Percentiles rank a stretch among this genome's conserved stretches.
These are phyloP conservation scores for Mesitornis unicolor DNA, from an alignment of 2,113 vertebrate genomes.

Conservation along the genomic window DNA sequence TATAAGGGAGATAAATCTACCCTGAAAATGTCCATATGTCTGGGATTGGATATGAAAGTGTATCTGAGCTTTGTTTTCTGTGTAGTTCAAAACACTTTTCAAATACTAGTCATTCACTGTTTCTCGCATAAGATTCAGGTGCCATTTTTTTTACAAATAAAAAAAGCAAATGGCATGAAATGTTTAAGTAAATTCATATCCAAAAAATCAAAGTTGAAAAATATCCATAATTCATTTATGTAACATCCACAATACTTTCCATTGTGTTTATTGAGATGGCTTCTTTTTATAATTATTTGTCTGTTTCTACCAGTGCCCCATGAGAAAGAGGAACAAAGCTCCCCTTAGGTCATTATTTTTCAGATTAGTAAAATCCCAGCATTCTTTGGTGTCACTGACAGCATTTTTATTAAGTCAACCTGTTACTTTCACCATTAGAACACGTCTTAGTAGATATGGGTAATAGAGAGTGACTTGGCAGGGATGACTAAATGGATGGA, in stretches of 20 bases:
- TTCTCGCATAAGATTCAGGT: background rate
- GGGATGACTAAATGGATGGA: slow-evolving; percentile 7
- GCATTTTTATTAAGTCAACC: slow-evolving; percentile 7
- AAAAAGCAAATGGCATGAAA: background rate
- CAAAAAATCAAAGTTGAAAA: background rate
- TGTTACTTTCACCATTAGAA: slow-evolving; percentile 14
- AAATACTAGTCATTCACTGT: background rate
- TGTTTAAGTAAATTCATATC: background rate
- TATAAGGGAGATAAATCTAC: background rate
- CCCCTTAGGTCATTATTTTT: background rate
- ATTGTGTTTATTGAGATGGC: slow-evolving; percentile 7
- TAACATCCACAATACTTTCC: background rate
- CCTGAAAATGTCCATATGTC: background rate
- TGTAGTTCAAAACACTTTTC: background rate
- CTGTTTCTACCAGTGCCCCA: background rate
- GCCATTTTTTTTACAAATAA: background rate
- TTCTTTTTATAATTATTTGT: slow-evolving; percentile 24
- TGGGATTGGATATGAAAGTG: background rate
- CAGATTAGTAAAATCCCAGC: slow-evolving; percentile 4
- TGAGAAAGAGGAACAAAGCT: slow-evolving; percentile 24
- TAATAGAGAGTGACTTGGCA: slow-evolving; percentile 1
- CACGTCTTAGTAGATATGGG: background rate
- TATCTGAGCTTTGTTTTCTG: background rate
- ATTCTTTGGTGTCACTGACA: slow-evolving; percentile 16
- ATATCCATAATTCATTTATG: background rate